Evolutionary conservation across 1,140 invertebrate species (phyloP).

Genomic region (Apis florea): DNA sequence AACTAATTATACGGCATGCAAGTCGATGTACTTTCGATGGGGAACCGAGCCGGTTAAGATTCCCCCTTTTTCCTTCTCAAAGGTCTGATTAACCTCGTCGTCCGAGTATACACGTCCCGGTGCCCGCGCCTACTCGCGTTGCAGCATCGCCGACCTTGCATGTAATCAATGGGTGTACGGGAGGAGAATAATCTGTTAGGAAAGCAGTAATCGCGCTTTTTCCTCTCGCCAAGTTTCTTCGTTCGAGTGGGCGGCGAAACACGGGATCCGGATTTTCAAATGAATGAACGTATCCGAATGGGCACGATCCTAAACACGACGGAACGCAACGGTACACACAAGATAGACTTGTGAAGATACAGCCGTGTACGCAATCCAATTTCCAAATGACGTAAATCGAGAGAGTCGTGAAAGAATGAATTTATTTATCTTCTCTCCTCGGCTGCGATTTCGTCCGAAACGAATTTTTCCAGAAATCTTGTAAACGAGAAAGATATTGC

Average conservation of each 20-base stretch:
- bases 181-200: constrained; percentile 29
- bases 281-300: constrained; percentile 38
- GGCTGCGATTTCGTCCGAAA: neutral
- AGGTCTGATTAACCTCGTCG: constrained; percentile 27
- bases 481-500: too few species aligned
- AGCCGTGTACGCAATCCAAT: too few species aligned
- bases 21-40: constrained; percentile 12
- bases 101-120: neutral
- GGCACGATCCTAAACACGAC: neutral
- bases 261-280: constrained; percentile 39
- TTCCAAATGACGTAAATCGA: constrained; percentile 41
- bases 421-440: too few species aligned
- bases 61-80: constrained; percentile 1
- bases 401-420: too few species aligned
- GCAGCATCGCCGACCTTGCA: constrained; percentile 41
- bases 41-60: neutral
- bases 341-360: too few species aligned
- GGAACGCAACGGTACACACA: constrained; percentile 31
- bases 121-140: neutral
- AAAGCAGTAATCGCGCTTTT: constrained; percentile 47
- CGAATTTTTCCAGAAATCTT: neutral
- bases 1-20: neutral
- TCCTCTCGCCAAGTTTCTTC: constrained; percentile 32
- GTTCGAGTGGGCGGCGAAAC: constrained; percentile 34
- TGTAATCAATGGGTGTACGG: constrained; percentile 41